These are phyloP conservation scores for Gallirallus australis DNA, from an alignment of 2,797 vertebrate genomes.

Conservation along the genomic window DNA sequence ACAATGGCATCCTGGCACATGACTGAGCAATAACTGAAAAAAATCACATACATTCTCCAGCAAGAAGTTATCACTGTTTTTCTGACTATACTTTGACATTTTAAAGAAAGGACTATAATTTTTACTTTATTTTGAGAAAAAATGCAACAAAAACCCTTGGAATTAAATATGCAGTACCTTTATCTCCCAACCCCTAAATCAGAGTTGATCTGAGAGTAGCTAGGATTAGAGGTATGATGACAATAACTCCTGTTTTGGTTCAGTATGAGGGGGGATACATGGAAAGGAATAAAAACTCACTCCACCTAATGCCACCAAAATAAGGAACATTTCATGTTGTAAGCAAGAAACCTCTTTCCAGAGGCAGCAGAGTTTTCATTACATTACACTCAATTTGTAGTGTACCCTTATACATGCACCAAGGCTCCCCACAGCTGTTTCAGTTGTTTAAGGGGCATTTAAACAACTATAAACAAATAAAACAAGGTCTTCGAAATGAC, in stretches of 20 bases:
- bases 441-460: background rate
- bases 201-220: background rate
- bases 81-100: background rate
- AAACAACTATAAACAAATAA: too few species aligned
- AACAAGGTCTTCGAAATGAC: background rate
- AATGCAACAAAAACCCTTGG: background rate
- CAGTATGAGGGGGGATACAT: background rate
- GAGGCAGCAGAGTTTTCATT: background rate
- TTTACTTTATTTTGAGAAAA: background rate
- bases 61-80: background rate
- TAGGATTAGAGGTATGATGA: background rate
- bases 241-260: background rate
- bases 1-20: background rate
- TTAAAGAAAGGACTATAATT: background rate
- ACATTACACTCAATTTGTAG: background rate
- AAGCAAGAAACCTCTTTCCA: background rate
- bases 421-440: background rate
- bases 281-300: background rate
- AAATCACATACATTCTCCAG: background rate
- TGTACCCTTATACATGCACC: accelerated
- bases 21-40: background rate
- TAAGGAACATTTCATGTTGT: background rate
- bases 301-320: background rate
- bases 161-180: background rate
- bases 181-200: background rate